Evolutionary conservation across 2,113 vertebrate genomes (phyloP).

Genomic region (Salminus brasiliensis): DNA sequence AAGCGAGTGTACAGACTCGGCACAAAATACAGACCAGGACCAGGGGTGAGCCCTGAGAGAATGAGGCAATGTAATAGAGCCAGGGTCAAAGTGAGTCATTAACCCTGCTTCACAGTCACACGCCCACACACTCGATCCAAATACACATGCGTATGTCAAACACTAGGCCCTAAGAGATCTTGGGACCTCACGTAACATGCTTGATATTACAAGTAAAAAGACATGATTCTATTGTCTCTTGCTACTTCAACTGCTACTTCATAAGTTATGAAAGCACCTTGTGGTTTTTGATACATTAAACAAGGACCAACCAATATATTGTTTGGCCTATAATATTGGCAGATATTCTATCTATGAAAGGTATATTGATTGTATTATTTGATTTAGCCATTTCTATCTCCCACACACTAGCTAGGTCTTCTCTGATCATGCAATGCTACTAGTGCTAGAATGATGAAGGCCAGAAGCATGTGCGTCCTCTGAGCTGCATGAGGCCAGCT

Average conservation of each 20-base stretch:
- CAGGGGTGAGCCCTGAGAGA: not conserved
- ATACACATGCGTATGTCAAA: not conserved
- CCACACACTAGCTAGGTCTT: no score
- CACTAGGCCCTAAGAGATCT: not conserved
- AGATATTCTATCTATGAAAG: no score
- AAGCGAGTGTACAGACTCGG: not conserved
- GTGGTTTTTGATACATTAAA: no score
- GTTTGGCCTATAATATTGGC: no score
- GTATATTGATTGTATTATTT: no score
- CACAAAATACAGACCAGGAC: not conserved
- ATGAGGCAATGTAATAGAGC: not conserved
- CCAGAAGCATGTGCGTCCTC: no score
- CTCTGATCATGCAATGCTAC: no score
- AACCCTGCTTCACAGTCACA: conserved; percentile 9
- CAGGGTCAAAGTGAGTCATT: conserved; percentile 30
- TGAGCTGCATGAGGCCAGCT: no score
- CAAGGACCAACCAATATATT: no score
- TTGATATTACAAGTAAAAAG: not conserved
- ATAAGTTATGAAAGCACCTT: no score
- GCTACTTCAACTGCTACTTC: not conserved
- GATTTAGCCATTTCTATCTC: no score
- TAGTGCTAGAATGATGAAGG: no score
- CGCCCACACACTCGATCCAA: conserved; percentile 72
- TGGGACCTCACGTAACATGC: not conserved
- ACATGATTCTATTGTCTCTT: not conserved